phyloP scores from a whole-genome alignment of 2,888 invertebrate species.

The Andrena trimmerana region DNA sequence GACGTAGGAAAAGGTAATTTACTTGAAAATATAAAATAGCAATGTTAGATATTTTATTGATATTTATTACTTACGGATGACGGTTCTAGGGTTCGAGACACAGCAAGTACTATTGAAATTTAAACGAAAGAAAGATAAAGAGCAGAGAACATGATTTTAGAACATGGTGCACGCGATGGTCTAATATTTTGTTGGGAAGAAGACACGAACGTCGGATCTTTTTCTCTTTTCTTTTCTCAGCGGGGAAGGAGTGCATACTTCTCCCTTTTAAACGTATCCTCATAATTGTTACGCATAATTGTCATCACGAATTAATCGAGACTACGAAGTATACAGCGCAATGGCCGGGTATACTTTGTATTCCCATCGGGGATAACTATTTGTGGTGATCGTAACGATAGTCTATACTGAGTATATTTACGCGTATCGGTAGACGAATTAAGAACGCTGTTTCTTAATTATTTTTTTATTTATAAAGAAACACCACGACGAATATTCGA shows the following conservation, averaged over 20 bases:
- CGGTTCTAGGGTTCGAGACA: slow-evolving; percentile 71
- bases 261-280: slow-evolving; percentile 52
- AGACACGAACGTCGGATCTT: slow-evolving; percentile 49
- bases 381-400: slow-evolving; percentile 64
- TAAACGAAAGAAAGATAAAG: slow-evolving; percentile 35
- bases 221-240: slow-evolving; percentile 51
- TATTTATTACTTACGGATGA: slow-evolving; percentile 81
- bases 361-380: slow-evolving; percentile 51
- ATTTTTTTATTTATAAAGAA: slow-evolving; percentile 64
- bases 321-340: slow-evolving; percentile 45
- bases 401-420: slow-evolving; percentile 55
- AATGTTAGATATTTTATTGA: slow-evolving; percentile 84
- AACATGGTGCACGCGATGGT: slow-evolving; percentile 67
- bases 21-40: slow-evolving; percentile 82
- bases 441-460: slow-evolving; percentile 62
- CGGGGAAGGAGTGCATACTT: slow-evolving; percentile 35
- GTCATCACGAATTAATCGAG: slow-evolving; percentile 41
- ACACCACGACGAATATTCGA: slow-evolving; percentile 48
- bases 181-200: slow-evolving; percentile 60
- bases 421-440: slow-evolving; percentile 58
- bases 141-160: slow-evolving; percentile 47
- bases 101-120: slow-evolving; percentile 71
- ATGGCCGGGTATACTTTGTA: slow-evolving; percentile 45
- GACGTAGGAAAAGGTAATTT: slow-evolving; percentile 77
- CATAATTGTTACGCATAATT: slow-evolving; percentile 51